Conservation (phyloP, 2,113 vertebrate genomes). For the Orcinus orca region DNA sequence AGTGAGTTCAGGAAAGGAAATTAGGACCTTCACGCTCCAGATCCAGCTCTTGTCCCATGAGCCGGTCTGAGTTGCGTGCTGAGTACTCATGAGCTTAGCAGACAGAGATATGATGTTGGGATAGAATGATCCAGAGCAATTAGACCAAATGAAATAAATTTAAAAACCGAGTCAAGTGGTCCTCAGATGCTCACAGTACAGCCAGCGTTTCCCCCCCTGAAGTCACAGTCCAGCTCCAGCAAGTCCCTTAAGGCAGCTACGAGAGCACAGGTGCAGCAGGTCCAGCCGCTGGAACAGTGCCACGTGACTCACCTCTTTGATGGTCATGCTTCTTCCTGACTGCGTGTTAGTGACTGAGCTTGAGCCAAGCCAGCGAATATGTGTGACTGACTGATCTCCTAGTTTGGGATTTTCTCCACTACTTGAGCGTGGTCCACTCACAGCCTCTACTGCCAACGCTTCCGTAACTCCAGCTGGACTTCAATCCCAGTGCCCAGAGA, state of each 20-base stretch:
- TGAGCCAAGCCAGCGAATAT: neutral
- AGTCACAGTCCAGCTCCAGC: accelerated
- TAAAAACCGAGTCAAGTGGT: neutral
- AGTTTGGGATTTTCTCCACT: neutral
- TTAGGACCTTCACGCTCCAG: neutral
- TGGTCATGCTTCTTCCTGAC: neutral
- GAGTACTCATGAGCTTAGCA: neutral
- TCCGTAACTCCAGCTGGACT: neutral
- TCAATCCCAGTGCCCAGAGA: neutral
- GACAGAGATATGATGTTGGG: neutral
- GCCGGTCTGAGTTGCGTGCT: neutral
- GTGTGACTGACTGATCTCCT: neutral
- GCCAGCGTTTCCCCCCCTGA: neutral
- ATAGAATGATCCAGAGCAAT: neutral
- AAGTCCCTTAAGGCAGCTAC: neutral
- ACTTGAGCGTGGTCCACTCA: neutral
- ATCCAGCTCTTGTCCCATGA: neutral
- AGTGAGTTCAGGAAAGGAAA: neutral
- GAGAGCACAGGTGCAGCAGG: neutral
- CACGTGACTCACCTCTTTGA: neutral
- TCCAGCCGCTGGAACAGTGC: neutral
- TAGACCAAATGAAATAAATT: neutral
- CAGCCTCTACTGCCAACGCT: neutral
- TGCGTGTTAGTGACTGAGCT: neutral
- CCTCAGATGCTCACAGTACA: neutral